A percentile compares a stretch with the other conserved stretches of the same genome.
These are phyloP conservation scores for Brotogeris chrysoptera DNA, from an alignment of 2,797 vertebrate species.

Conservation along the genomic window DNA sequence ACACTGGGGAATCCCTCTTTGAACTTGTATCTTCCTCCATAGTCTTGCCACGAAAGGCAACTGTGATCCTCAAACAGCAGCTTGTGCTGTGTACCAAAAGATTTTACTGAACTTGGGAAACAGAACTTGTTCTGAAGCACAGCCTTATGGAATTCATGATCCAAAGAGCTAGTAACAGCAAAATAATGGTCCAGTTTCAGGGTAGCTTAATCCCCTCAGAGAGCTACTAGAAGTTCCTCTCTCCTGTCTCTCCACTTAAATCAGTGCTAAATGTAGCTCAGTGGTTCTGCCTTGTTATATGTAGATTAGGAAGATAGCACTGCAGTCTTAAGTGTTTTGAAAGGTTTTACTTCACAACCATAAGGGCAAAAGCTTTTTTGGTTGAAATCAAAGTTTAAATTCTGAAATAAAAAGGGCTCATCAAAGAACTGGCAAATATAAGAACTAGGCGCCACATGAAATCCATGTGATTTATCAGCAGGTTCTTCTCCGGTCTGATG, in stretches of 20 bases:
- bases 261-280: neutral
- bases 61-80: neutral
- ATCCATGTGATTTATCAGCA: conserved; percentile 50
- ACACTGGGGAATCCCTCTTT: neutral
- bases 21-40: neutral
- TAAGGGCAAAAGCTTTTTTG: conserved; percentile 9
- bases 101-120: neutral
- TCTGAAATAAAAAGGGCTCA: conserved; percentile 10
- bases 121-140: neutral
- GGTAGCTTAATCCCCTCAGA: neutral
- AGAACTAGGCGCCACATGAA: conserved; percentile 35
- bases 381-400: conserved; percentile 53
- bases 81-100: neutral
- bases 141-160: neutral
- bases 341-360: conserved; percentile 10
- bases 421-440: conserved; percentile 48
- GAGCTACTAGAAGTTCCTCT: neutral
- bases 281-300: neutral
- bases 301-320: neutral
- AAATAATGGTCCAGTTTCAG: neutral
- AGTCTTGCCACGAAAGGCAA: neutral
- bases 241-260: neutral
- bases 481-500: conserved; percentile 48
- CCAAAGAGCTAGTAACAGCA: neutral
- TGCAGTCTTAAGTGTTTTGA: neutral